phyloP scores from a whole-genome alignment of 37 sponge, comb jelly and placozoan genomes.

The Agelas oroides region DNA sequence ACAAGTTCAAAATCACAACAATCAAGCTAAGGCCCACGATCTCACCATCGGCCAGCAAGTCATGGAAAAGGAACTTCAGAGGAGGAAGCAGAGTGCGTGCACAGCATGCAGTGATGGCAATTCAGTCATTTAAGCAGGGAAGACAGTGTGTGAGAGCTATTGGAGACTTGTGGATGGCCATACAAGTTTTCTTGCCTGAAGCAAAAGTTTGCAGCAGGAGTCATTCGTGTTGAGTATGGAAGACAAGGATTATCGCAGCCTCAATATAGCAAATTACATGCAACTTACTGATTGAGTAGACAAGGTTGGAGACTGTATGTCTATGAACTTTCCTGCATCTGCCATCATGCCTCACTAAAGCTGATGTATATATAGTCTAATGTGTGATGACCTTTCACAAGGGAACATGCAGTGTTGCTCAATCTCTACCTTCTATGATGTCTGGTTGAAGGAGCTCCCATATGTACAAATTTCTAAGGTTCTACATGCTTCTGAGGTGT shows the following conservation, averaged over 20 bases:
- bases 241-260: neutral
- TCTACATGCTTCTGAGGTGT: neutral
- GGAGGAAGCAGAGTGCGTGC: no score
- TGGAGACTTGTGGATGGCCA: slow-evolving; percentile 1
- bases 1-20: no score
- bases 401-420: neutral
- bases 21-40: no score
- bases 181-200: neutral
- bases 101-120: neutral
- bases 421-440: slow-evolving; percentile 4
- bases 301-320: neutral
- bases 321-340: neutral
- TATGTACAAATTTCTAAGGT: neutral
- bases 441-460: neutral
- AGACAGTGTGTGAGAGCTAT: neutral
- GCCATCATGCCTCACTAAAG: neutral
- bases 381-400: neutral
- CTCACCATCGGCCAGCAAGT: no score
- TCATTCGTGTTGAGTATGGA: neutral
- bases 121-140: neutral
- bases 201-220: neutral
- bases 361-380: neutral
- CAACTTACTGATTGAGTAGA: neutral
- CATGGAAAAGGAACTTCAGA: no score
- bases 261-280: neutral